Percentiles rank a stretch among this genome's conserved stretches.
Evolutionary conservation across 1,140 invertebrate genomes (phyloP).

Genomic region (Panagrolaimus sp.): DNA sequence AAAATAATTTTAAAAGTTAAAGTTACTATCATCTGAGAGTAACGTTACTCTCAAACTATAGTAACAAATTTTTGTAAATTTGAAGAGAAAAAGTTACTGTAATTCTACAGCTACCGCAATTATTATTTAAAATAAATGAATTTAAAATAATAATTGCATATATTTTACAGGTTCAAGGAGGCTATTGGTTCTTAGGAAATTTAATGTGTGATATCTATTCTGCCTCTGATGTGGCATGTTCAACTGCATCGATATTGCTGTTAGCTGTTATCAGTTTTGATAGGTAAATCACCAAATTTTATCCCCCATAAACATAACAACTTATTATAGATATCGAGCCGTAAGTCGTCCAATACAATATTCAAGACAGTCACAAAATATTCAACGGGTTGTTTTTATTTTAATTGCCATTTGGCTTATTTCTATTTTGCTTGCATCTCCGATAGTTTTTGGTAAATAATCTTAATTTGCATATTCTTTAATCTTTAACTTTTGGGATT

Average conservation of each 20-base stretch:
- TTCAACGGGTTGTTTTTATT: slow-evolving; percentile 84
- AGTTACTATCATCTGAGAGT: too few species aligned
- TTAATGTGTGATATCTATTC: slow-evolving; percentile 96
- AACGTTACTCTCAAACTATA: too few species aligned
- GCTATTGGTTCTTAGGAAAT: slow-evolving; percentile 75
- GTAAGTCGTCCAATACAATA: slow-evolving; percentile 98
- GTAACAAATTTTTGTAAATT: too few species aligned
- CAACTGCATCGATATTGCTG: slow-evolving; percentile 95
- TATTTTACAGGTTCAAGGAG: slow-evolving; percentile 48
- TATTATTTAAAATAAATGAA: neutral
- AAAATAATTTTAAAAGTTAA: slow-evolving; percentile 14
- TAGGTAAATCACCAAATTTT: slow-evolving; percentile 68
- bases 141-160: too few species aligned
- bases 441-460: slow-evolving; percentile 81
- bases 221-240: slow-evolving; percentile 94
- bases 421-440: slow-evolving; percentile 88
- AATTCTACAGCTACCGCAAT: neutral
- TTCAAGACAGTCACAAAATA: slow-evolving; percentile 89
- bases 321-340: slow-evolving; percentile 82
- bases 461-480: neutral
- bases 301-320: neutral
- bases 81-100: too few species aligned
- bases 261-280: slow-evolving; percentile 97
- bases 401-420: slow-evolving; percentile 91
- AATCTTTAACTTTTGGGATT: neutral